These are phyloP conservation scores for Phaethon lepturus DNA, from an alignment of 2,113 vertebrate species.

Conservation along the genomic window DNA sequence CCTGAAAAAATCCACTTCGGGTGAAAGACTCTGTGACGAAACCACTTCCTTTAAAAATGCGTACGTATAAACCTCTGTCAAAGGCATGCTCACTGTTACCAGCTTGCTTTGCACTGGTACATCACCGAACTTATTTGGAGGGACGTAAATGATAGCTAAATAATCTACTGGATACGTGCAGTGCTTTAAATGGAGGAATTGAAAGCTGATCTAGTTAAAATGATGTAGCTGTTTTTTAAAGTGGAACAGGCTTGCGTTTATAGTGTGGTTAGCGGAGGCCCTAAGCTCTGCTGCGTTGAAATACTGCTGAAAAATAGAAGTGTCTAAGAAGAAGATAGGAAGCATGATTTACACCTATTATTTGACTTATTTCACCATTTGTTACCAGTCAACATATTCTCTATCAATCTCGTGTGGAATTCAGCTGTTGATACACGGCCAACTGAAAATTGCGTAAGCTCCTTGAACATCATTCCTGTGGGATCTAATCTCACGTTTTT, in stretches of 20 bases:
- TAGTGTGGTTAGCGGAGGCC: neutral
- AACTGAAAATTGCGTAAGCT: neutral
- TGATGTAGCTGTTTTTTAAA: neutral
- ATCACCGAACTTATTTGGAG: neutral
- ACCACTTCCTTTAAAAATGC: neutral
- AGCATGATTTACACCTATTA: neutral
- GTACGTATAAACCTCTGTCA: fast-evolving
- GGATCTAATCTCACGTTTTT: neutral
- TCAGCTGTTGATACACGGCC: neutral
- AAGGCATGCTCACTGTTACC: neutral
- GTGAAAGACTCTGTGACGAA: neutral
- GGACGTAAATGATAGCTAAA: neutral
- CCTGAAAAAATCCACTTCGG: neutral
- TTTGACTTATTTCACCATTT: neutral
- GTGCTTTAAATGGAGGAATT: neutral
- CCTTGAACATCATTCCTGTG: neutral
- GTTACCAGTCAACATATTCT: neutral
- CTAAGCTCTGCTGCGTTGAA: neutral
- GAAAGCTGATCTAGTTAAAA: neutral
- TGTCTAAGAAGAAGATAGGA: neutral
- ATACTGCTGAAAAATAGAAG: neutral
- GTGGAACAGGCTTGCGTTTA: neutral
- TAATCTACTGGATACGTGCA: neutral
- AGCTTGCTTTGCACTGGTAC: neutral
- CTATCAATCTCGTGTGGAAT: neutral